These are phyloP conservation scores for Pitangus sulphuratus DNA, from an alignment of 2,797 vertebrate genomes.

Conservation along the genomic window DNA sequence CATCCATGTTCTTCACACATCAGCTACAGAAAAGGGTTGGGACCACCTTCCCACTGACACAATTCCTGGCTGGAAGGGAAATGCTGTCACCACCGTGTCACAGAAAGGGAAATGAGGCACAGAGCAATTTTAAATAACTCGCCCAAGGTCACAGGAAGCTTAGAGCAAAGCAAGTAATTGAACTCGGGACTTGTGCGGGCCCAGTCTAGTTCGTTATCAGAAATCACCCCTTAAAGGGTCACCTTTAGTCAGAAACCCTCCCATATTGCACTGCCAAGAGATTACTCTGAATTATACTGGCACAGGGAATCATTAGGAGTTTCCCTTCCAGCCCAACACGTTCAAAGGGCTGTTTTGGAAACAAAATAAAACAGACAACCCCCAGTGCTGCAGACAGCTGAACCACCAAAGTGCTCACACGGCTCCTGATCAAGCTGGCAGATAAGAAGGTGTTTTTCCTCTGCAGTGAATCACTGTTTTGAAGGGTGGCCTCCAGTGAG, in stretches of 20 bases:
- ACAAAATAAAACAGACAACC: slow-evolving; percentile 2
- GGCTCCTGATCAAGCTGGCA: neutral
- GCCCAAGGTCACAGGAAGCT: slow-evolving; percentile 28
- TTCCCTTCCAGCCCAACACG: neutral
- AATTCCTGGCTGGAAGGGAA: slow-evolving; percentile 28
- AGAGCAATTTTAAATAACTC: neutral
- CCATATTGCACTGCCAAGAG: neutral
- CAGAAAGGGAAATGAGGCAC: slow-evolving; percentile 48
- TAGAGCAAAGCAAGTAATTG: neutral
- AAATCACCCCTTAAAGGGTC: neutral
- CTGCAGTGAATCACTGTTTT: neutral
- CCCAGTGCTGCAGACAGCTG: neutral
- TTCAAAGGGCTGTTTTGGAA: slow-evolving; percentile 13
- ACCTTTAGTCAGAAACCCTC: neutral
- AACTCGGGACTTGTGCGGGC: neutral
- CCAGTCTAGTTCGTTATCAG: neutral
- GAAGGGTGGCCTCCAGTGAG: neutral
- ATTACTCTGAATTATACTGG: neutral
- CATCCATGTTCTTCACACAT: neutral
- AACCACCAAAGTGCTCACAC: neutral
- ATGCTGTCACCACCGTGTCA: neutral
- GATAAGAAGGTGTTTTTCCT: neutral
- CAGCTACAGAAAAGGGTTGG: neutral
- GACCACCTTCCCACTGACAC: neutral
- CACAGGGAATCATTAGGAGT: neutral